Evolutionary conservation across 2,113 vertebrate species (phyloP), one percentile per base, ranked within the genome.

Genomic region (Danio rerio): DNA sequence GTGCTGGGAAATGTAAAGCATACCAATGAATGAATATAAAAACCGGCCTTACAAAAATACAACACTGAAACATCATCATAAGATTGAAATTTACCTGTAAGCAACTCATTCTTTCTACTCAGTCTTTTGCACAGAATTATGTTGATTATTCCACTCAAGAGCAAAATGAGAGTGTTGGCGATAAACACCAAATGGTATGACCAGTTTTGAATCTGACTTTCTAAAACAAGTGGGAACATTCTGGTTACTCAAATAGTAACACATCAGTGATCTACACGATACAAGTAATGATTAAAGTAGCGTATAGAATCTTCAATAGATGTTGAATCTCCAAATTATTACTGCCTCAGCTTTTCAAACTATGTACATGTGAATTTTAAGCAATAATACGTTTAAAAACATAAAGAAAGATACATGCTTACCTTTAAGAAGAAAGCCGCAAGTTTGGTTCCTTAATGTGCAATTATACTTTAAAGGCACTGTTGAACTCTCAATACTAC

Each of bases 71-170:
- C 5, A 2, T 55, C 15, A 20, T 58, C 18, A 18, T 4, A 58
- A 58, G 3, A 8, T 15, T 13, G 18, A 71, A 62, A 7, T 49
- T 1, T 77, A 77, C 74, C 74, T 77, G 11, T 20, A n/a, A 0
- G 40, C 4, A 20, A 9, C 49, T 62, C 56, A 62, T 20, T 15
- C 3, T 0, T 61, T 77, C 56, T 62, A 21, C n/a, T 77, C 58
- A 77, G 74, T 62, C n/a, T 77, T 62, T 62, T 62, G 31, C 43
- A 77, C 12, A 77, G 43, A 21, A 50, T 0, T 49, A 77, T 21
- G 43, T 77, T 77, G 58, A 77, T 21, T 49, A 49, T 62, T 77
- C 56, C 74, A 77, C 74, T 77, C 43, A 77, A 62, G 7, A 62
- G 56, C 58, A 77, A 49, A 62, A 77, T 62, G 15, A 77, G 45